Evolutionary conservation across 2,113 vertebrate species (phyloP).

Genomic region (Cervus canadensis): DNA sequence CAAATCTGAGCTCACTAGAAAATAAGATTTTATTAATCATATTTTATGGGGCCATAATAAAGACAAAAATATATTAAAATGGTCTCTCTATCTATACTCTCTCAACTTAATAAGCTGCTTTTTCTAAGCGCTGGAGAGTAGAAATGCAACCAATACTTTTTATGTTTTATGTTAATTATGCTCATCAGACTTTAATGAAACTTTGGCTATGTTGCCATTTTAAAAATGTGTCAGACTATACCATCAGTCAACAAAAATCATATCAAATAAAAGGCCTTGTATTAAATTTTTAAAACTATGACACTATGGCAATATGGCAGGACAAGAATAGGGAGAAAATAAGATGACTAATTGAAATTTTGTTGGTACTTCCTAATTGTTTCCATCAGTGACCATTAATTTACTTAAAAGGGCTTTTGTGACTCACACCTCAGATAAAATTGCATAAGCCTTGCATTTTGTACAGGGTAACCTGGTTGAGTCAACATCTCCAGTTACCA

Average conservation of each 20-base stretch:
- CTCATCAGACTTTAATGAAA: slow-evolving; percentile 2
- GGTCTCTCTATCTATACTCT: neutral
- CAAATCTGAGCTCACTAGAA: slow-evolving; percentile 31
- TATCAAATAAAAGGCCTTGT: slow-evolving; percentile 5
- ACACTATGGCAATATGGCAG: neutral
- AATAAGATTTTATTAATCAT: slow-evolving; percentile 17
- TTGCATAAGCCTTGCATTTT: slow-evolving; percentile 19
- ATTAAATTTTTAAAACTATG: neutral
- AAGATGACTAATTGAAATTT: neutral
- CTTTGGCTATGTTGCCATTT: neutral
- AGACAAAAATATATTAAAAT: slow-evolving; percentile 34
- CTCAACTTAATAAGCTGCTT: neutral
- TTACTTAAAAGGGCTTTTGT: slow-evolving; percentile 36
- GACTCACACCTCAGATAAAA: slow-evolving; percentile 16
- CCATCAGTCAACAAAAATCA: neutral
- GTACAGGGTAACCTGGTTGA: slow-evolving; percentile 16
- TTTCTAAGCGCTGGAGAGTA: slow-evolving; percentile 5
- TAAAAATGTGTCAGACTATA: neutral
- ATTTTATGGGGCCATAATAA: slow-evolving; percentile 25
- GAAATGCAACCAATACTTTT: neutral
- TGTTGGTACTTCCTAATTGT: neutral
- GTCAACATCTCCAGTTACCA: slow-evolving; percentile 12
- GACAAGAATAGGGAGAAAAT: neutral
- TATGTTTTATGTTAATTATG: neutral
- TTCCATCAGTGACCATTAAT: slow-evolving; percentile 14